Evolutionary conservation across 2,113 vertebrate species (phyloP).

Genomic region (Colinus virginianus): DNA sequence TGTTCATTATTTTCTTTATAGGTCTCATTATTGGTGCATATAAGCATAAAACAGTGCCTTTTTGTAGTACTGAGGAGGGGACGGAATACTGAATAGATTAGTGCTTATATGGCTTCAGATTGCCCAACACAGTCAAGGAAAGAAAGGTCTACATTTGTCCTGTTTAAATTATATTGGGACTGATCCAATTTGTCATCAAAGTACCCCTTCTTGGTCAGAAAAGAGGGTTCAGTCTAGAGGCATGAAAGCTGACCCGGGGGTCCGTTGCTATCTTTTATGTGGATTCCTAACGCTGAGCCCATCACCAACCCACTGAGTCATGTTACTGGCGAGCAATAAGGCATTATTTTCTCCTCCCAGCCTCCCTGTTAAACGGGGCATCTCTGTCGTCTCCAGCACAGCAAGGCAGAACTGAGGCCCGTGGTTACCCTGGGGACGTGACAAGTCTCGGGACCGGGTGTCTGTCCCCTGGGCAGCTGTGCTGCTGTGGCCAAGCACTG

Average conservation of each 20-base stretch:
- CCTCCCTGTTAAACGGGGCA: background rate
- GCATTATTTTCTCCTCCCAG: background rate
- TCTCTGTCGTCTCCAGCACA: background rate
- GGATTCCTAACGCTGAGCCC: background rate
- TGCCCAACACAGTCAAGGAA: background rate
- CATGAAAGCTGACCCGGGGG: background rate
- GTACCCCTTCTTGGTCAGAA: slow-evolving; percentile 20
- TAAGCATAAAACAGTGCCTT: slow-evolving; percentile 58
- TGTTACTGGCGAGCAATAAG: accelerated
- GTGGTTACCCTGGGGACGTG: background rate
- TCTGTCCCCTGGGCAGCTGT: accelerated
- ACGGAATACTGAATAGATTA: slow-evolving; percentile 32
- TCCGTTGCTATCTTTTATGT: background rate
- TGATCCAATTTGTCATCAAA: slow-evolving; percentile 47
- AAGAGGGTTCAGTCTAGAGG: background rate
- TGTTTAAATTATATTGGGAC: slow-evolving; percentile 37
- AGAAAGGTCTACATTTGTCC: slow-evolving; percentile 44
- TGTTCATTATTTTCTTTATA: slow-evolving; percentile 71
- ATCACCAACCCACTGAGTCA: background rate
- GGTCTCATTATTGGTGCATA: slow-evolving; percentile 59
- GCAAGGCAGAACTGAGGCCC: background rate
- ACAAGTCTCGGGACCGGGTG: background rate
- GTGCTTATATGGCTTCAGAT: slow-evolving; percentile 32
- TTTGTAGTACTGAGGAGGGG: slow-evolving; percentile 13
- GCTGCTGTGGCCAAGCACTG: background rate